Evolutionary conservation across 2,113 vertebrate genomes (phyloP).

Genomic region (Rhinoderma darwinii): DNA sequence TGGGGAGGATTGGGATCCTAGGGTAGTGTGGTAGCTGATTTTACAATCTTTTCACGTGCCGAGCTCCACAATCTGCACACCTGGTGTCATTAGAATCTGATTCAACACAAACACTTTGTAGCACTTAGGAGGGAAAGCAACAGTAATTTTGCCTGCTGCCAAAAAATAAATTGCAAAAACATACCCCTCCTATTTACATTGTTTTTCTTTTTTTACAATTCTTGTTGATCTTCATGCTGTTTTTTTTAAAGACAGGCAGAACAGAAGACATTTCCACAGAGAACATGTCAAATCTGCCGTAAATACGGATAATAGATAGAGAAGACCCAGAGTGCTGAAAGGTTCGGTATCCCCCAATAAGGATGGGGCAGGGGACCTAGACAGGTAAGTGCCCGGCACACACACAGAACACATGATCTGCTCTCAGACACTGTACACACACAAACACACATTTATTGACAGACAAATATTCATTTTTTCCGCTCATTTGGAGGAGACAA

Average conservation of each 20-base stretch:
- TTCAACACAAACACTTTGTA: slow-evolving; percentile 66
- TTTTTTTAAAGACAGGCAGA: slow-evolving; percentile 1
- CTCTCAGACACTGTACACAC: background rate
- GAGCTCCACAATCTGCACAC: slow-evolving; percentile 63
- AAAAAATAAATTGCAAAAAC: slow-evolving; percentile 65
- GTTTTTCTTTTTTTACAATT: background rate
- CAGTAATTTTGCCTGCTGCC: slow-evolving; percentile 69
- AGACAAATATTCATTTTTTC: background rate
- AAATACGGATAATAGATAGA: background rate
- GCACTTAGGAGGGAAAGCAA: slow-evolving; percentile 66
- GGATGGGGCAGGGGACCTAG: background rate
- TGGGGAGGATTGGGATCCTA: background rate
- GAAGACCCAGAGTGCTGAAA: background rate
- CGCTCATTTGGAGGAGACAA: background rate
- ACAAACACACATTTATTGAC: background rate
- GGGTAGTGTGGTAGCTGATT: no score
- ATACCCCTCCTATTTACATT: slow-evolving; percentile 46
- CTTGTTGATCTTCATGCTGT: background rate
- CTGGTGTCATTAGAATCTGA: slow-evolving; percentile 63
- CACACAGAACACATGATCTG: no score
- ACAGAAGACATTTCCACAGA: background rate
- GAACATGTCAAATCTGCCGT: background rate
- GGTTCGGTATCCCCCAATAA: background rate
- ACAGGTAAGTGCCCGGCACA: background rate
- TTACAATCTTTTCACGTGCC: slow-evolving; percentile 64